Conservation (phyloP, 2,797 vertebrate species). For the Spinibarbus caldwelli region DNA sequence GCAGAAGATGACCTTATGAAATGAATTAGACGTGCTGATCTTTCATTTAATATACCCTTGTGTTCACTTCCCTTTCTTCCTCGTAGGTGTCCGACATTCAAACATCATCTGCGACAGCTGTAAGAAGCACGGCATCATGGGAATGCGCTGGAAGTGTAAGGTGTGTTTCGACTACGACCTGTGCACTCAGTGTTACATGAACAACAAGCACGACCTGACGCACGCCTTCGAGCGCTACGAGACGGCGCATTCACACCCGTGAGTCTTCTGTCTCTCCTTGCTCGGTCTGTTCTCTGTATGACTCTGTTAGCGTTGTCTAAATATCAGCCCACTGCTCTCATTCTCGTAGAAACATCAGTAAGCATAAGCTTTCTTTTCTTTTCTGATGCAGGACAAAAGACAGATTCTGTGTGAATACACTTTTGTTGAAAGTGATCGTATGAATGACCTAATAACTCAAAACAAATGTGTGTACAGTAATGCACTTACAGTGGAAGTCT, state of each 20-base stretch:
- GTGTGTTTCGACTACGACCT: slow-evolving; percentile 97
- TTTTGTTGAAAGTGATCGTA: too few relatives aligned
- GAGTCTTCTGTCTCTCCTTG: slow-evolving; percentile 73
- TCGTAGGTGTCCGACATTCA: slow-evolving; percentile 94
- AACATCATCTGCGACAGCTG: slow-evolving; percentile 99
- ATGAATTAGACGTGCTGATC: background rate
- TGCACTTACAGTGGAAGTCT: background rate
- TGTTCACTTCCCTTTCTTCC: background rate
- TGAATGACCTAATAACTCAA: background rate
- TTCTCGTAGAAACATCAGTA: background rate
- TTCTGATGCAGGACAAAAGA: background rate
- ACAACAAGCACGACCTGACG: slow-evolving; percentile 91
- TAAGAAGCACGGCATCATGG: slow-evolving; percentile 96
- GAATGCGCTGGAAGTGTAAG: slow-evolving; percentile 99
- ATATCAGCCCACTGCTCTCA: slow-evolving; percentile 65
- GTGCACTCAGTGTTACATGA: slow-evolving; percentile 99
- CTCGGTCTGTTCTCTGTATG: slow-evolving; percentile 59
- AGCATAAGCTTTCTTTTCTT: background rate
- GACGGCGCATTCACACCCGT: slow-evolving; percentile 95
- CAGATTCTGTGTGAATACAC: background rate
- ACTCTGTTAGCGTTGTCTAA: slow-evolving; percentile 68
- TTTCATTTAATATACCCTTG: background rate
- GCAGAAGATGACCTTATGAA: background rate
- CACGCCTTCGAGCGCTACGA: slow-evolving; percentile 96
- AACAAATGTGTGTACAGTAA: background rate